phyloP scores from a whole-genome alignment of 2,888 invertebrate species.

The Phalangium opilio region DNA sequence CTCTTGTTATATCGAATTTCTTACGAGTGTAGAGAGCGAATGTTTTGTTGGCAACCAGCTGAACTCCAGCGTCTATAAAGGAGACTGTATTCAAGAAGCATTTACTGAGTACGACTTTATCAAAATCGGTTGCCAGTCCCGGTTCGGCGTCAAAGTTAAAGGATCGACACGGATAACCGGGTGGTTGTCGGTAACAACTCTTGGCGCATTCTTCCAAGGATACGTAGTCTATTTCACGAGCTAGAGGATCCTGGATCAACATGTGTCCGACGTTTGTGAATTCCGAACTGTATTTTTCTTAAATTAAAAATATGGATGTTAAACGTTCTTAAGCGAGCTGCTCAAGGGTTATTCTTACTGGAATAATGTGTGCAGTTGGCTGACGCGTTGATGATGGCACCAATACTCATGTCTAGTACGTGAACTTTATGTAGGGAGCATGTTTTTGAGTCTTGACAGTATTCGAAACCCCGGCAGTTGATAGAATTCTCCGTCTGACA shows the following conservation, averaged over 20 bases:
- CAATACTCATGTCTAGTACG: constrained; percentile 8
- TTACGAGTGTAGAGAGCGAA: too few relatives aligned
- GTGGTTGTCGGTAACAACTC: constrained; percentile 8
- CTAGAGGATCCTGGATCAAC: constrained; percentile 4
- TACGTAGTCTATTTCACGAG: not conserved
- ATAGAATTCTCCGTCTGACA: not conserved
- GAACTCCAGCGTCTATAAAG: too few relatives aligned
- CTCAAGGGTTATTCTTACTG: constrained; percentile 5
- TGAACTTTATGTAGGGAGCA: constrained; percentile 11
- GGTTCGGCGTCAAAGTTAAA: constrained; percentile 6
- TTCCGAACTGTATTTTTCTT: constrained; percentile 11
- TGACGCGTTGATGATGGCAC: not conserved
- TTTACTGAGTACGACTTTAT: too few relatives aligned
- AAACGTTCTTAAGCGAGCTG: too few relatives aligned
- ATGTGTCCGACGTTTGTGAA: constrained; percentile 8
- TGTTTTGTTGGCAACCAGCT: too few relatives aligned
- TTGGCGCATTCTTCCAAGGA: constrained; percentile 10
- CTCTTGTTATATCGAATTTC: too few relatives aligned
- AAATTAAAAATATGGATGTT: too few relatives aligned
- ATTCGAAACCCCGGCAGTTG: constrained; percentile 13
- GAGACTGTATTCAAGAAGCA: too few relatives aligned
- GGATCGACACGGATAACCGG: constrained; percentile 6
- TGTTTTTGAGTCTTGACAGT: constrained; percentile 4
- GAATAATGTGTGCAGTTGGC: constrained; percentile 10
- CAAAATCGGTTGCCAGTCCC: too few relatives aligned